phyloP scores from a whole-genome alignment of 2,888 invertebrate species.

The Steinernema hermaphroditum region DNA sequence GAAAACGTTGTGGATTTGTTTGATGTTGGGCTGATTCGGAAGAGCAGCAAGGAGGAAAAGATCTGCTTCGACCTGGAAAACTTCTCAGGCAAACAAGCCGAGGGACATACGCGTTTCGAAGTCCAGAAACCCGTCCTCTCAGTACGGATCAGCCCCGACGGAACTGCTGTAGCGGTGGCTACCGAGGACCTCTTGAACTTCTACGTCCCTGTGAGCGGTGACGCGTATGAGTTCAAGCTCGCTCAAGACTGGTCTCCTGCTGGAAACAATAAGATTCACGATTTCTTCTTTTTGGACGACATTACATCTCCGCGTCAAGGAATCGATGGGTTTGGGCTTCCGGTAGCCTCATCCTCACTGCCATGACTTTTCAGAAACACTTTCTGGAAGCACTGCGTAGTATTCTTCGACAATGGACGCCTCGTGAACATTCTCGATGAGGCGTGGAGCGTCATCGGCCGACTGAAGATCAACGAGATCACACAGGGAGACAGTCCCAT shows the following conservation, averaged over 20 bases:
- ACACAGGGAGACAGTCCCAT: conserved; percentile 6
- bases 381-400: conserved; percentile 94
- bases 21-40: conserved; percentile 44
- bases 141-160: conserved; percentile 60
- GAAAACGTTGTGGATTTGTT: conserved; percentile 50
- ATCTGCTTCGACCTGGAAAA: conserved; percentile 27
- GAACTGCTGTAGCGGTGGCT: conserved; percentile 58
- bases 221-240: conserved; percentile 43
- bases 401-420: conserved; percentile 74
- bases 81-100: not conserved
- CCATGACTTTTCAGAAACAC: conserved; percentile 70
- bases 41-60: conserved; percentile 35
- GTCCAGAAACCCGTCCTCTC: conserved; percentile 40
- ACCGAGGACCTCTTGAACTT: conserved; percentile 52
- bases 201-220: conserved; percentile 47
- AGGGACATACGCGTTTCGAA: not conserved
- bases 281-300: conserved; percentile 62
- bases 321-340: conserved; percentile 36
- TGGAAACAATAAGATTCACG: conserved; percentile 44
- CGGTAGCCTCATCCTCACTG: not conserved
- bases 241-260: conserved; percentile 55
- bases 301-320: conserved; percentile 34
- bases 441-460: conserved; percentile 85
- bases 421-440: conserved; percentile 68
- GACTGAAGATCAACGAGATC: conserved; percentile 35